Percentiles rank a stretch among this genome's conserved stretches.
These are phyloP conservation scores for Druceiella hillmani DNA, from an alignment of 2,888 invertebrate genomes.

Conservation along the genomic window DNA sequence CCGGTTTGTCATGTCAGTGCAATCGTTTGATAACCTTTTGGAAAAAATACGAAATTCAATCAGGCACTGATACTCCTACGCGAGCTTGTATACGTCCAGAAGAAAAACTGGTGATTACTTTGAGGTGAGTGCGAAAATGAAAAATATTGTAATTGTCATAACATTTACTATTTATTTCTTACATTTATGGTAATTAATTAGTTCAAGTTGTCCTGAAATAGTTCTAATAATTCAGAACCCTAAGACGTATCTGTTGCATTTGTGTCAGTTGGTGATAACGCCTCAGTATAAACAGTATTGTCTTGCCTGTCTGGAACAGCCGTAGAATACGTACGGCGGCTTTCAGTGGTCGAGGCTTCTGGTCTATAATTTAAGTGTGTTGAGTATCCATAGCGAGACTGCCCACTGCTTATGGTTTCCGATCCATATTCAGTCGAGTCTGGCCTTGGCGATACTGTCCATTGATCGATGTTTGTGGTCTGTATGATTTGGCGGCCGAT, in stretches of 20 bases:
- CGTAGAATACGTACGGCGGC: constrained; percentile 23
- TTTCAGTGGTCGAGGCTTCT: constrained; percentile 24
- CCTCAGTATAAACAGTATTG: constrained; percentile 24
- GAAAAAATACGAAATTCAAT: no score
- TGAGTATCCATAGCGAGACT: constrained; percentile 22
- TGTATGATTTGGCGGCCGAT: constrained; percentile 26
- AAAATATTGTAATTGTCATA: no score
- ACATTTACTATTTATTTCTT: no score
- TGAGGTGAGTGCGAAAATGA: no score
- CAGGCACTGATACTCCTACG: no score
- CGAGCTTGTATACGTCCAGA: no score
- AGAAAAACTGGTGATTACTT: no score
- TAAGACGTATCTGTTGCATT: constrained; percentile 26
- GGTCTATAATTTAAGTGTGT: constrained; percentile 25
- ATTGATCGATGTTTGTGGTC: constrained; percentile 25
- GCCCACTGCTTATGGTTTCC: constrained; percentile 24
- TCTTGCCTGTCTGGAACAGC: constrained; percentile 26
- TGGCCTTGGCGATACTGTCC: constrained; percentile 26
- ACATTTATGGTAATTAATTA: no score
- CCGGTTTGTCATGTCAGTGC: no score
- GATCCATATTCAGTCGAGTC: constrained; percentile 24
- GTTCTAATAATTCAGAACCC: constrained; percentile 26
- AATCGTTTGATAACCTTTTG: no score
- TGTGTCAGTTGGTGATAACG: constrained; percentile 27
- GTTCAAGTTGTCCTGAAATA: constrained; percentile 22